Evolutionary conservation across 2,113 vertebrate genomes (phyloP), one percentile per base, ranked within the genome.

Genomic region (Talpa occidentalis): DNA sequence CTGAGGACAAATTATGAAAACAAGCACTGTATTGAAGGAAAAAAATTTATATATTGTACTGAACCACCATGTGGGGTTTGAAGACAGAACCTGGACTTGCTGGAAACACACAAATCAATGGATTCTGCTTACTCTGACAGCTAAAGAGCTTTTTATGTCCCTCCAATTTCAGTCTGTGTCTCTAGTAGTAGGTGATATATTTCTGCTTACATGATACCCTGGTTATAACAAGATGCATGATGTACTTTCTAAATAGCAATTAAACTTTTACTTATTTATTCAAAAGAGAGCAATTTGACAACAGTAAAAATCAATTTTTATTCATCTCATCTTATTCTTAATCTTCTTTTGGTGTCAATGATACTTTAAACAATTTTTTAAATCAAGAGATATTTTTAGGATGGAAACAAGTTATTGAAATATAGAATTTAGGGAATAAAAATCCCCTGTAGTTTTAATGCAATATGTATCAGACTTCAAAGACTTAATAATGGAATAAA

Each of bases 301-400:
- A 14, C 37, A 92, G 70, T 79, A 93, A 95, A 96, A 97, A 62
- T 54, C 44, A 6, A 42, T 85, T 95, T 96, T 92, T 85, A 90
- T 9, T 56, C n/a, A 84, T n/a, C 80, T 93, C 24, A 21, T 60
- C 73, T 83, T 81, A 66, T 42, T 69, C 86, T 73, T 90, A 67
- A 54, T 94, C 49, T 82, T 74, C 49, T 80, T 81, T 81, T 60
- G 49, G 74, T 93, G 60, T 79, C 21, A 64, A 10, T 59, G 22
- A 73, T 52, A 83, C 8, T 82, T 94, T 14, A 88, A 95, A 85
- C 16, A 54, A 54, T 88, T 89, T 74, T 69, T 42, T 35, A 90
- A 74, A 80, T 91, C 16, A 24, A 14, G 30, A 52, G 37, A 22
- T 70, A 49, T 82, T 78, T 62, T 96, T 70, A 86, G 88, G 37